These are phyloP conservation scores for Callipepla californica DNA, from an alignment of 2,113 vertebrate species.

Conservation along the genomic window DNA sequence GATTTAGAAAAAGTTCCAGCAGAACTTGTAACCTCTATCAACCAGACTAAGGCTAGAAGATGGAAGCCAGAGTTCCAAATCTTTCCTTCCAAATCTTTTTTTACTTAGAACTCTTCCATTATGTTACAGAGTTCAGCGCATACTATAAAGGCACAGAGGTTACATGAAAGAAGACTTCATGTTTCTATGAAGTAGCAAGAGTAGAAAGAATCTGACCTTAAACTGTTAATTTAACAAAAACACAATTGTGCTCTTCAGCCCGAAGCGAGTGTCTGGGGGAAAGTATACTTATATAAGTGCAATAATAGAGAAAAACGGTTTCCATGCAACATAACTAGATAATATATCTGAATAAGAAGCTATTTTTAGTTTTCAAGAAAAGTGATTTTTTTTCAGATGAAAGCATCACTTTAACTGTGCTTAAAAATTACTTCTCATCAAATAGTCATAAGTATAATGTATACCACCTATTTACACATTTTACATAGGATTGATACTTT, in stretches of 20 bases:
- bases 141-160: background rate
- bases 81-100: background rate
- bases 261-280: constrained; percentile 26
- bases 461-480: constrained; percentile 10
- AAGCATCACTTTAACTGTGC: constrained; percentile 39
- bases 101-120: background rate
- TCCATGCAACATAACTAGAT: constrained; percentile 52
- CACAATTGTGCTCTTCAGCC: constrained; percentile 22
- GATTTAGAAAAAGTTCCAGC: background rate
- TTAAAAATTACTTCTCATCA: constrained; percentile 27
- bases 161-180: background rate
- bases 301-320: constrained; percentile 66
- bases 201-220: constrained; percentile 26
- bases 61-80: background rate
- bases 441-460: background rate
- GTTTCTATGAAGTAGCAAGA: background rate
- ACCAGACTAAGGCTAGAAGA: background rate
- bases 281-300: constrained; percentile 46
- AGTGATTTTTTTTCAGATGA: constrained; percentile 58
- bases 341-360: constrained; percentile 55
- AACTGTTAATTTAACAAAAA: constrained; percentile 45
- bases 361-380: constrained; percentile 74
- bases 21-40: background rate
- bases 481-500: background rate
- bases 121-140: background rate